Percentiles rank a stretch among this genome's conserved stretches.
phyloP scores from a whole-genome alignment of 1,140 invertebrate species.

The Ectropis grisescens region DNA sequence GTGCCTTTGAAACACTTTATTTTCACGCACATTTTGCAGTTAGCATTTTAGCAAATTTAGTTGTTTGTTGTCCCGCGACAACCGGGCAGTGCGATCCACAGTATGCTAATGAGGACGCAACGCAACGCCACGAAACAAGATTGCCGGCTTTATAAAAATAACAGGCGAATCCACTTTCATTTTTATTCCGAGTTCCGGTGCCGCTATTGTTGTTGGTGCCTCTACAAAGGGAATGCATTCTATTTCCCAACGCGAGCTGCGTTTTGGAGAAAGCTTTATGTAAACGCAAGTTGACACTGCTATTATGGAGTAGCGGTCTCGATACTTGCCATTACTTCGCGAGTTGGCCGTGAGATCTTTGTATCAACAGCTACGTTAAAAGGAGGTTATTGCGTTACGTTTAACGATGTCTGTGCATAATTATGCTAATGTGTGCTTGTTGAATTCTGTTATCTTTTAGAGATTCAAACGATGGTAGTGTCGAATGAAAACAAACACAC shows the following conservation, averaged over 20 bases:
- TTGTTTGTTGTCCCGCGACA: conserved; percentile 1
- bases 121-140: conserved; percentile 43
- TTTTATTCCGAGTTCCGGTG: conserved; percentile 49
- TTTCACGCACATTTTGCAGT: too few relatives aligned
- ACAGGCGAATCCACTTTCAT: conserved; percentile 60
- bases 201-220: conserved; percentile 34
- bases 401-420: too few relatives aligned
- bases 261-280: conserved; percentile 20
- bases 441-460: too few relatives aligned
- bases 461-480: too few relatives aligned
- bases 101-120: conserved; percentile 46
- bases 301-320: too few relatives aligned
- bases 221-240: conserved; percentile 28
- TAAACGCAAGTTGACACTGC: conserved; percentile 10
- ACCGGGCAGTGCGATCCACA: conserved; percentile 9
- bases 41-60: conserved; percentile 4
- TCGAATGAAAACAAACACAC: too few relatives aligned
- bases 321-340: too few relatives aligned
- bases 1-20: too few relatives aligned
- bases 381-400: too few relatives aligned
- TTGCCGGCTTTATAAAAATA: conserved; percentile 57
- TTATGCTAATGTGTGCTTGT: too few relatives aligned
- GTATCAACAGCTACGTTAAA: too few relatives aligned
- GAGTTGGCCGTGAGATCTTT: too few relatives aligned
- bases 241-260: conserved; percentile 18